Base-by-base conservation (phyloP, 2,888 invertebrate genomes). In the Acleris holmiana region DNA sequence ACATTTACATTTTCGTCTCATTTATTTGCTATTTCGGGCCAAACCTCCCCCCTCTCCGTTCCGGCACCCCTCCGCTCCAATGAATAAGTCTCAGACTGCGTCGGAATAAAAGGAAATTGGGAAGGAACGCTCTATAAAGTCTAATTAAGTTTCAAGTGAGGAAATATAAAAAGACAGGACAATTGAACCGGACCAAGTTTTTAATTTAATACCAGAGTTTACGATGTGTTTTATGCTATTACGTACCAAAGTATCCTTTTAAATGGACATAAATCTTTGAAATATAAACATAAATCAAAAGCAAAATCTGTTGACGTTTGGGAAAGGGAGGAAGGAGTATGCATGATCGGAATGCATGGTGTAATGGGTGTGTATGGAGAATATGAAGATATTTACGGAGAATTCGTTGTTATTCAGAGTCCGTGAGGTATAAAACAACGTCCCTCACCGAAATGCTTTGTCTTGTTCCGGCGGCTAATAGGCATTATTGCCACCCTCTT, bases 1-100 rank as follows among this genome's bases (percentile, higher is more conserved):
- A 91, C 92, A 92, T 92, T 92, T 92, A 92, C 92, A 92, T 92
- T 92, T 92, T 92, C 92, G 92, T 91, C 92, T 92, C 92, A 92
- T 92, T 92, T 92, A 92, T 91, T 91, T 91, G 92, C 92, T 92
- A 92, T 92, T 92, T 92, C 89, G 90, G 86, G 89, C 86, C 82
- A 84, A 77, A 79, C 79, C 79, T 49, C 62, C 78, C 79, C 75
- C 77, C 72, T 75, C 63, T 69, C 71, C 73, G 76, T 69, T 71
- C 69, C 68, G 71, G 65, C 71, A 61, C 76, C 78, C 82, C 80
- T 76, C 82, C 70, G 79, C 84, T 83, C 86, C 87, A 89, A 87
- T 88, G 90, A 91, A 91, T 89, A 91, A 91, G 86, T 89, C 90
- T 88, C 82, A 78, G 84, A 84, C 85, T 86, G 87, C 90, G 86